Evolutionary conservation across 2,888 invertebrate genomes (phyloP), one percentile per base, ranked within the genome.

Genomic region (Epirrhoe tristata): DNA sequence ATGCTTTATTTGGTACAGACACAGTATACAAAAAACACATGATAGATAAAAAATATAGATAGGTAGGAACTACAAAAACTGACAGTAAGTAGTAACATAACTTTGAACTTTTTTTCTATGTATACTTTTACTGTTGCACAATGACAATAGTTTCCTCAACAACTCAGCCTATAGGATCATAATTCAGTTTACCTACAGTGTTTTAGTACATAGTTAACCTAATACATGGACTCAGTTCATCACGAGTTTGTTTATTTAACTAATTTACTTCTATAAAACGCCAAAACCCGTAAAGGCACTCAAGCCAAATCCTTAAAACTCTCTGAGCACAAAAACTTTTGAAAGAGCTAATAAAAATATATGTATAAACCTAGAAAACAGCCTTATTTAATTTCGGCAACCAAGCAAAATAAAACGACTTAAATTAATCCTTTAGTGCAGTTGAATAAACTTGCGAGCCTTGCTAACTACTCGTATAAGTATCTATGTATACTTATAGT

Each of bases 381-480:
- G 12, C 39, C 39, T 43, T 12, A 43, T 43, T 43, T 43, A 43
- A 43, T 43, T 43, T 43, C 39, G 39, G 39, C 39, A 43, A 12
- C 39, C 39, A 43, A 43, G 39, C 39, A 43, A 43, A 48, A 43
- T 43, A 48, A 16, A 14, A 16, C 4, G n/a, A n/a, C n/a, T n/a
- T n/a, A 46, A 16, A 48, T 48, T 14, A 48, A 48, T 14, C 16
- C 48, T 16, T 52, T 59, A 31, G 14, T 17, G 6, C 51, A 31
- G 34, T 61, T 51, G 39, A 62, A 16, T 14, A 70, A 67, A 43
- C 51, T 62, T 32, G 16, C 63, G 63, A 67, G 62, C 58, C 50
- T 66, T 66, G 67, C 70, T 67, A 74, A 69, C 71, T 68, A 63
- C n/a, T n/a, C n/a, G n/a, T n/a, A n/a, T n/a, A n/a, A n/a, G n/a